Evolutionary conservation across 1,140 invertebrate genomes (phyloP).

Genomic region (Bilobella aurantiaca): DNA sequence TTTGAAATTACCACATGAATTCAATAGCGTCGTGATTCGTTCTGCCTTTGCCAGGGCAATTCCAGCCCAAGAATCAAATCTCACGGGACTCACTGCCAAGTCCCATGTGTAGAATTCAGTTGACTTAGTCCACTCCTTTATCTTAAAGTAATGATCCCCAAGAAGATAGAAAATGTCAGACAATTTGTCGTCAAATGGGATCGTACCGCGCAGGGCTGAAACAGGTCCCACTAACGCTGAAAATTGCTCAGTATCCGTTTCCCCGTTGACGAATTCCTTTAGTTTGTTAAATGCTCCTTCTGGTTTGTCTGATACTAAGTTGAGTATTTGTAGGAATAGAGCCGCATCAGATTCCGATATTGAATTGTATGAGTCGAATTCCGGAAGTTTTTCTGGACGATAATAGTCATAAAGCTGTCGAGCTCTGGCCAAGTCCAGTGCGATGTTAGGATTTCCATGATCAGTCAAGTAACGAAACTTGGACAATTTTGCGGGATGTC

Average conservation of each 20-base stretch:
- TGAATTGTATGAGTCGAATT: slow-evolving; percentile 67
- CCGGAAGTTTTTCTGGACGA: slow-evolving; percentile 63
- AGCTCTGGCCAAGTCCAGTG: slow-evolving; percentile 65
- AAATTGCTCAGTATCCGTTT: too few species aligned
- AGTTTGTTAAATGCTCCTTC: slow-evolving; percentile 44
- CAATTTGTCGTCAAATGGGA: slow-evolving; percentile 42
- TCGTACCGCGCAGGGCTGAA: too few species aligned
- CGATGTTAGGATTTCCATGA: slow-evolving; percentile 60
- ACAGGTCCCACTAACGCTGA: too few species aligned
- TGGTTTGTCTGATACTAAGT: slow-evolving; percentile 58
- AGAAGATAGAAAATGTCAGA: slow-evolving; percentile 74
- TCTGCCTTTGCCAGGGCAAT: slow-evolving; percentile 70
- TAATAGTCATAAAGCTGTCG: slow-evolving; percentile 73
- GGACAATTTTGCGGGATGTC: slow-evolving; percentile 66
- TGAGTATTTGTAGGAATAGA: slow-evolving; percentile 63
- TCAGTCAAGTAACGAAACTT: slow-evolving; percentile 59
- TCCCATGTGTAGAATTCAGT: slow-evolving; percentile 73
- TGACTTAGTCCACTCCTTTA: slow-evolving; percentile 59
- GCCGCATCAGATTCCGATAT: slow-evolving; percentile 58
- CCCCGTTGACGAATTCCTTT: slow-evolving; percentile 54
- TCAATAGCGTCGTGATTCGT: slow-evolving; percentile 68
- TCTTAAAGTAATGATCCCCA: slow-evolving; percentile 87
- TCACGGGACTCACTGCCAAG: slow-evolving; percentile 60
- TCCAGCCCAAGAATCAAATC: slow-evolving; percentile 85
- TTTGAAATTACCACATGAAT: slow-evolving; percentile 48